phyloP scores from a whole-genome alignment of 2,888 invertebrate species.

The Nomada ruficornis region DNA sequence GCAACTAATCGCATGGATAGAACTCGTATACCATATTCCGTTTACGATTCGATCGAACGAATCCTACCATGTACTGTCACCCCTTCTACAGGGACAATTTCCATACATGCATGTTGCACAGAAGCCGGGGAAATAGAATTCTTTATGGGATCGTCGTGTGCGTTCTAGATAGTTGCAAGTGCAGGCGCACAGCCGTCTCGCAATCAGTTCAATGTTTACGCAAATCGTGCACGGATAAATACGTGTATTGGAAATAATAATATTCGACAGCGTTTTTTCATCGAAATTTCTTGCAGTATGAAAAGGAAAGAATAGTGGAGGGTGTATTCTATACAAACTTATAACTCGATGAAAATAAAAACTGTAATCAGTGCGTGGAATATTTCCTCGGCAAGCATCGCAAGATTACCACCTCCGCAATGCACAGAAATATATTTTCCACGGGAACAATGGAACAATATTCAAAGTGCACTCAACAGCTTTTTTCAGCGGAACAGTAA shows the following conservation, averaged over 20 bases:
- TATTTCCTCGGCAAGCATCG: neutral
- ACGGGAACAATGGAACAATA: constrained; percentile 11
- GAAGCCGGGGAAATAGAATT: constrained; percentile 63
- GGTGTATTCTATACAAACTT: neutral
- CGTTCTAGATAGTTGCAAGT: neutral
- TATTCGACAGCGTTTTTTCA: constrained; percentile 11
- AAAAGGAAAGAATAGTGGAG: neutral
- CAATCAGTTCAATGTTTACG: too few species aligned
- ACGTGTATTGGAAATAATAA: constrained; percentile 42
- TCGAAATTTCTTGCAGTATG: neutral
- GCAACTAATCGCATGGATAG: constrained; percentile 25
- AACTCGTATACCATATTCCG: neutral
- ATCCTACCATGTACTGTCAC: neutral
- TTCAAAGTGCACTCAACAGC: neutral
- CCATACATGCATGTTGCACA: constrained; percentile 22
- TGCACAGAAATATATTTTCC: neutral
- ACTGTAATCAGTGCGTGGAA: neutral
- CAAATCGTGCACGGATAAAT: constrained; percentile 26
- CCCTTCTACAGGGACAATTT: constrained; percentile 52
- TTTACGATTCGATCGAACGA: constrained; percentile 17
- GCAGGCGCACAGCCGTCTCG: neutral
- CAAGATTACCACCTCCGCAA: neutral
- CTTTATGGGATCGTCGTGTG: constrained; percentile 17
- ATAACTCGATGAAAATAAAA: neutral
- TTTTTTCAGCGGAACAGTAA: constrained; percentile 17